phyloP scores from a whole-genome alignment of 2,113 vertebrate genomes.

The Callocephalon fimbriatum region DNA sequence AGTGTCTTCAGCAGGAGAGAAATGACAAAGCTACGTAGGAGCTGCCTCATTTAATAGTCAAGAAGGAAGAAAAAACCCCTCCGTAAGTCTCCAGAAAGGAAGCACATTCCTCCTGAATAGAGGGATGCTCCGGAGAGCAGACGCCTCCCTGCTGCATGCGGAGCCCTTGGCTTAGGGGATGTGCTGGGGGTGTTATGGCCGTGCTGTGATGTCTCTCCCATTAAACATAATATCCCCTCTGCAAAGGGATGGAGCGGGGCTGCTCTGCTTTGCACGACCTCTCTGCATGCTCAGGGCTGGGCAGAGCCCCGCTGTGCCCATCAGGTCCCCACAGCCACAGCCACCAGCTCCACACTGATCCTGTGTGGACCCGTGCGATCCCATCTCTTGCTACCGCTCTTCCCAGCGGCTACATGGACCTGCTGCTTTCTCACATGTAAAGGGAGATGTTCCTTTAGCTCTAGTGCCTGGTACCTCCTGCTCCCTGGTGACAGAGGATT shows the following conservation, averaged over 20 bases:
- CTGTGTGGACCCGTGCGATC: rapidly evolving
- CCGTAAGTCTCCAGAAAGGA: slow-evolving; percentile 7
- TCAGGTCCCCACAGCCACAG: rapidly evolving
- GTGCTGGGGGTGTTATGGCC: background rate
- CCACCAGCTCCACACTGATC: background rate
- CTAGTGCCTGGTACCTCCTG: background rate
- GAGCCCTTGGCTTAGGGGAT: background rate
- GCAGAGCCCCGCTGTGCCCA: background rate
- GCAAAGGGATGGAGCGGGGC: background rate
- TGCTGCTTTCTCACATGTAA: background rate
- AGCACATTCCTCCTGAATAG: background rate
- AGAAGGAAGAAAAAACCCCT: background rate
- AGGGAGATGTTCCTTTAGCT: background rate
- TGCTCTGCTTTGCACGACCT: background rate
- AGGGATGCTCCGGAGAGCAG: background rate
- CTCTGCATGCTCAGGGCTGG: too few species aligned
- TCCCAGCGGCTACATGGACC: background rate
- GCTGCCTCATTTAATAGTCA: slow-evolving; percentile 58
- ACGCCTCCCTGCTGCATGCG: rapidly evolving
- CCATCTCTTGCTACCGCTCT: background rate
- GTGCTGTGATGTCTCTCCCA: background rate
- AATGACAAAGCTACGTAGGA: slow-evolving; percentile 46
- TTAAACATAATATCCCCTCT: rapidly evolving
- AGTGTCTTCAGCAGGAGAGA: slow-evolving; percentile 38
- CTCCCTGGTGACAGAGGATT: background rate